Conservation (phyloP, 2,888 invertebrate genomes). For the Stegophylla sp. region DNA sequence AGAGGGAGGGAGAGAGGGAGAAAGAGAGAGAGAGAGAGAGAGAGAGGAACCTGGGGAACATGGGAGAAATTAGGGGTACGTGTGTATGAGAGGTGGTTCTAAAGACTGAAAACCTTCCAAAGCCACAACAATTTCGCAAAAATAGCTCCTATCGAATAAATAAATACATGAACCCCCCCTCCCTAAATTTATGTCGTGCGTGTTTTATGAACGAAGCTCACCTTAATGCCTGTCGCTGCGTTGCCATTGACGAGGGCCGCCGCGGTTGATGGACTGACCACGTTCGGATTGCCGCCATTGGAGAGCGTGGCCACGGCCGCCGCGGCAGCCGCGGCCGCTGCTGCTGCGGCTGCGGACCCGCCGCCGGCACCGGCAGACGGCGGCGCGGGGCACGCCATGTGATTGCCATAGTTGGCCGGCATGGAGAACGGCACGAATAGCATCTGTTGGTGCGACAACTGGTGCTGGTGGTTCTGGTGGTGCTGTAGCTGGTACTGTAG, state of each 20-base stretch:
- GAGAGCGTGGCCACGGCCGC: constrained; percentile 40
- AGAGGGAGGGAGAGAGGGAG: too few species aligned
- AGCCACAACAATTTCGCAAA: too few species aligned
- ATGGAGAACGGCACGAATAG: constrained; percentile 67
- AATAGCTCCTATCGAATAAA: too few species aligned
- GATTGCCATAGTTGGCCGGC: constrained; percentile 64
- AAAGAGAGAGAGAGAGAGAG: too few species aligned
- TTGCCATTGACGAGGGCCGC: constrained; percentile 39
- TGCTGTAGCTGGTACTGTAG: constrained; percentile 16
- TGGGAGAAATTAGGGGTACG: too few species aligned
- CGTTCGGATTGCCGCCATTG: constrained; percentile 31
- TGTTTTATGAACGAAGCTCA: too few species aligned
- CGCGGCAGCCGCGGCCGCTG: constrained; percentile 38
- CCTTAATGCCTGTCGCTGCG: constrained; percentile 38
- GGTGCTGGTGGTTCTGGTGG: constrained; percentile 37
- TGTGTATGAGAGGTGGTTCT: too few species aligned
- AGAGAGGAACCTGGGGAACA: too few species aligned
- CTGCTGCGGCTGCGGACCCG: constrained; percentile 30
- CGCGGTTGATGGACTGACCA: constrained; percentile 32
- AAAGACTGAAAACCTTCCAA: too few species aligned
- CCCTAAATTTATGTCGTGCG: too few species aligned
- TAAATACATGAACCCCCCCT: too few species aligned
- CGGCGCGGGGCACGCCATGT: constrained; percentile 29
- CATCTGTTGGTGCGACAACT: constrained; percentile 63
- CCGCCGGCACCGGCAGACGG: constrained; percentile 10